Percentiles rank a stretch among this genome's conserved stretches.
phyloP scores from a whole-genome alignment of 2,888 invertebrate genomes.

The Physocephala rufipes region DNA sequence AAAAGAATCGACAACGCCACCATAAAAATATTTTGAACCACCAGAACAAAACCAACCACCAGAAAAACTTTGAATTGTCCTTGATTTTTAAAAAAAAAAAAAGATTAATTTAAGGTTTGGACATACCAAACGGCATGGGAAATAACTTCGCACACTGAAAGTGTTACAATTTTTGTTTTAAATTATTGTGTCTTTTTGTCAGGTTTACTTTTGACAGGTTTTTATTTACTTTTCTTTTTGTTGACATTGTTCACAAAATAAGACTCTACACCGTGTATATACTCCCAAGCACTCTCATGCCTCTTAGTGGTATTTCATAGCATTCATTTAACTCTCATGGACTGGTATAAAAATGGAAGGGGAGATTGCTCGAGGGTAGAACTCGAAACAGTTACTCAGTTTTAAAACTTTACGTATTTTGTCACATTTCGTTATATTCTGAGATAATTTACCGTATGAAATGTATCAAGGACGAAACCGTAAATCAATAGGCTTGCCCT shows the following conservation, averaged over 20 bases:
- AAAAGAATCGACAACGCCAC: background rate
- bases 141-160: background rate
- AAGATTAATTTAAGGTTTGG: background rate
- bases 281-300: background rate
- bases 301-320: background rate
- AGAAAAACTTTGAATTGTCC: background rate
- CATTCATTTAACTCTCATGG: too few relatives aligned
- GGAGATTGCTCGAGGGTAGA: too few relatives aligned
- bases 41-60: background rate
- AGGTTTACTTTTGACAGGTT: background rate
- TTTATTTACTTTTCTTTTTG: too few relatives aligned
- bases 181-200: background rate
- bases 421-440: background rate
- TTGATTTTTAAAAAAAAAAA: background rate
- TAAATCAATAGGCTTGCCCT: conserved; percentile 27
- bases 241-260: conserved; percentile 2
- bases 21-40: background rate
- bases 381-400: background rate
- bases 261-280: conserved; percentile 11
- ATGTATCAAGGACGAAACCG: conserved; percentile 34
- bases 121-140: background rate
- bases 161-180: background rate
- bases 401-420: too few relatives aligned
- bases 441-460: conserved; percentile 6
- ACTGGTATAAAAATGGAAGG: too few relatives aligned